phyloP scores from a whole-genome alignment of 2,888 invertebrate species.

The Rutpela maculata region DNA sequence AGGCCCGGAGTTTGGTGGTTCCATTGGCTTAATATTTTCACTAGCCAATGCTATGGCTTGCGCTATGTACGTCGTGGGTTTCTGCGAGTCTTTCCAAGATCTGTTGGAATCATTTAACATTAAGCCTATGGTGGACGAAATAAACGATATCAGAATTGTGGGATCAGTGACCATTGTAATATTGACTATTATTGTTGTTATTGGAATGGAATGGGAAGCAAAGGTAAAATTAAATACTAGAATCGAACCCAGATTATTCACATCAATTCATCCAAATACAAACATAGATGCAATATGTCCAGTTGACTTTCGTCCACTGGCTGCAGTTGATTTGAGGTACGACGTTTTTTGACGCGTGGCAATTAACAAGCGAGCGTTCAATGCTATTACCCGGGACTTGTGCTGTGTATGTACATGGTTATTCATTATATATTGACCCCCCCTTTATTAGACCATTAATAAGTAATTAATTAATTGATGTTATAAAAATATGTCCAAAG shows the following conservation, averaged over 20 bases:
- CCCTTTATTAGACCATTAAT: no score
- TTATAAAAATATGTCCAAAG: background rate
- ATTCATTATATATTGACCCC: no score
- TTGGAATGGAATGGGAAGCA: constrained; percentile 98
- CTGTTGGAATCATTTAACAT: constrained; percentile 78
- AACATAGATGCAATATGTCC: no score
- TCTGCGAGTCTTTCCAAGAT: constrained; percentile 91
- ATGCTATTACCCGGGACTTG: no score
- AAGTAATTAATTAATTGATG: no score
- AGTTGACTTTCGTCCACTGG: no score
- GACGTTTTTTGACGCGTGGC: no score
- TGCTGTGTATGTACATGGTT: no score
- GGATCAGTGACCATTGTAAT: constrained; percentile 89
- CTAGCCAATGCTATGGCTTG: constrained; percentile 97
- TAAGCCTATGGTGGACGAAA: constrained; percentile 81
- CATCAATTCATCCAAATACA: no score
- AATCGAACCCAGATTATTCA: background rate
- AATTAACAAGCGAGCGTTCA: no score
- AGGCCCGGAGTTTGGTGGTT: constrained; percentile 97
- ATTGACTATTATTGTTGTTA: constrained; percentile 90
- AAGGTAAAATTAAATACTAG: constrained; percentile 77
- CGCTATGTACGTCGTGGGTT: constrained; percentile 99
- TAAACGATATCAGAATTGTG: constrained; percentile 87
- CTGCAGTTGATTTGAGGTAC: no score
- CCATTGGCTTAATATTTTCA: constrained; percentile 97